Conservation (phyloP, 2,113 vertebrate species). For the Platycercus adscitus region DNA sequence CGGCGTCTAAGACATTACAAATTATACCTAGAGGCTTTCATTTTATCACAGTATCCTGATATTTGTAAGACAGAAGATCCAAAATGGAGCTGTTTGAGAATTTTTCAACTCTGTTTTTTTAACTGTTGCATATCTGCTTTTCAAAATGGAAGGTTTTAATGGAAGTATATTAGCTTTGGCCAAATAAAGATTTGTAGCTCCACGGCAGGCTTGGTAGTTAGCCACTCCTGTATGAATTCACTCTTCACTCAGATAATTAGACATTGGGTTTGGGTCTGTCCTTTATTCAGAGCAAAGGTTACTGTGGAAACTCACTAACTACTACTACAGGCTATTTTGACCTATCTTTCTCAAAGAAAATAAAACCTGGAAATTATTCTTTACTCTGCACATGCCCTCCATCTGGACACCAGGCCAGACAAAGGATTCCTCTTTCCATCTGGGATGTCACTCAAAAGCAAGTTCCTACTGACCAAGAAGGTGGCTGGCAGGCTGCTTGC, state of each 20-base stretch:
- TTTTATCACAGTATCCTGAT: background rate
- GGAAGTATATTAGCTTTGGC: background rate
- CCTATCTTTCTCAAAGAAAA: background rate
- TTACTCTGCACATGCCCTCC: background rate
- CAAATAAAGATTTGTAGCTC: background rate
- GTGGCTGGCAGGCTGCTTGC: background rate
- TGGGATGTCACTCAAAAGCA: background rate
- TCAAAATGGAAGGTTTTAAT: background rate
- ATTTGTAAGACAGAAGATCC: background rate
- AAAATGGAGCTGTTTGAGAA: background rate
- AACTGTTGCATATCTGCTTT: background rate
- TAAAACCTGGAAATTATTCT: background rate
- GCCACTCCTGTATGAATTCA: background rate
- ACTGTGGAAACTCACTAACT: background rate
- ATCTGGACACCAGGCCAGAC: background rate
- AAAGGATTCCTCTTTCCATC: background rate
- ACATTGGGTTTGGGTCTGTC: background rate
- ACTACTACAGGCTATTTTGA: background rate
- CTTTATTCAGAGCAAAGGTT: background rate
- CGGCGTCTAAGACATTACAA: background rate
- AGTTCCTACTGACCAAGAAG: background rate
- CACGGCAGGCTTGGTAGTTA: background rate
- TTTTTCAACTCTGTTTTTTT: background rate
- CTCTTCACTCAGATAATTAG: background rate
- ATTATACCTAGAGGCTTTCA: background rate